Evolutionary conservation across 2,797 vertebrate genomes (phyloP).

Genomic region (Toxotes lorentzi): DNA sequence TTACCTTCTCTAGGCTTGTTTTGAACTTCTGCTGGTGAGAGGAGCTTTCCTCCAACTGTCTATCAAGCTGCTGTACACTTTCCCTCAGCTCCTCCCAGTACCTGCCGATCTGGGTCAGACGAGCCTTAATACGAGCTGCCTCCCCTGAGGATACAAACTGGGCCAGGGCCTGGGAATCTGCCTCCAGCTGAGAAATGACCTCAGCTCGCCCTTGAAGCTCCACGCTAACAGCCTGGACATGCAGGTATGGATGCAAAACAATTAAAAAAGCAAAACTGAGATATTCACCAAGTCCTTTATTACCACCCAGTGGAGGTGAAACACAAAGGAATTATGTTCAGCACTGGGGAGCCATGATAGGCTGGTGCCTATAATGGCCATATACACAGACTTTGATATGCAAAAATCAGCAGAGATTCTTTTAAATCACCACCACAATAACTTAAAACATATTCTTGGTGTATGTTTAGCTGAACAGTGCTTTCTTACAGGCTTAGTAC

Average conservation of each 20-base stretch:
- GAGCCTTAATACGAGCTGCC: constrained; percentile 92
- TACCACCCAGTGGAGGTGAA: neutral
- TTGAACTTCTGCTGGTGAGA: constrained; percentile 91
- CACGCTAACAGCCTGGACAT: constrained; percentile 83
- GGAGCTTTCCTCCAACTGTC: constrained; percentile 87
- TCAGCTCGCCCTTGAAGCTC: constrained; percentile 86
- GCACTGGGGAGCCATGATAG: neutral
- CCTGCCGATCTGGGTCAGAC: constrained; percentile 92
- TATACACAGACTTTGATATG: neutral
- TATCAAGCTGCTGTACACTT: constrained; percentile 86
- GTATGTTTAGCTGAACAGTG: neutral
- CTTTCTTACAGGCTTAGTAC: neutral
- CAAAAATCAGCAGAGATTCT: neutral
- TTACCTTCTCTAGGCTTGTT: constrained; percentile 89
- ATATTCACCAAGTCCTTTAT: neutral
- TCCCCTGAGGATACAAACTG: constrained; percentile 94
- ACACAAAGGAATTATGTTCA: neutral
- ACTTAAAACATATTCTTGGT: neutral
- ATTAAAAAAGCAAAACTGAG: constrained; percentile 1
- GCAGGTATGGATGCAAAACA: constrained; percentile 11
- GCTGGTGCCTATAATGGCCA: too few species aligned
- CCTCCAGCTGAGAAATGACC: constrained; percentile 88
- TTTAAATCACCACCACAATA: neutral
- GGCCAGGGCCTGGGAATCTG: constrained; percentile 87
- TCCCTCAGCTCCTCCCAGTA: constrained; percentile 95